A percentile compares a stretch with the other conserved stretches of the same genome.
phyloP scores from a whole-genome alignment of 2,797 vertebrate genomes.

The Picus viridis region DNA sequence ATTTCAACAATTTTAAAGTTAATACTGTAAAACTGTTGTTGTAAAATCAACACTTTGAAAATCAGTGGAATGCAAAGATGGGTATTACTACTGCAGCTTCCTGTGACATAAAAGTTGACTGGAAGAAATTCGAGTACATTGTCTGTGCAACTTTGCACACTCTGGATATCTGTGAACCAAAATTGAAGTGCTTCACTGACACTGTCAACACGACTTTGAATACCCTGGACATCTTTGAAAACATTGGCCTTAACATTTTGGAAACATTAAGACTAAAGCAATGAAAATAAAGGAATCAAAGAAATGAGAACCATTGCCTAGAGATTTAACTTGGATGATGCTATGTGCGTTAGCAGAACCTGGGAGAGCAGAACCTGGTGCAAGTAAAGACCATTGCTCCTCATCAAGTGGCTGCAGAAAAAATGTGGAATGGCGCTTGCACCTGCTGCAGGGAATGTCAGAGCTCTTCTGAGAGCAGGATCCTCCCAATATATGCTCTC shows the following conservation, averaged over 20 bases:
- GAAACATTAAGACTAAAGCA: background rate
- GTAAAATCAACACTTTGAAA: background rate
- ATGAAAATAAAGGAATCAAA: background rate
- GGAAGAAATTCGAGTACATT: background rate
- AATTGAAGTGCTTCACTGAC: background rate
- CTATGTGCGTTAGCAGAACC: background rate
- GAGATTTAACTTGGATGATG: background rate
- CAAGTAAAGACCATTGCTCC: background rate
- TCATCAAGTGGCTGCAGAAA: background rate
- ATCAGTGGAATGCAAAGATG: background rate
- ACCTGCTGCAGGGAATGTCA: constrained; percentile 15
- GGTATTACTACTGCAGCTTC: background rate
- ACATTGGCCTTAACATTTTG: background rate
- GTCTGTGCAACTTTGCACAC: background rate
- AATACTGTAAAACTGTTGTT: background rate
- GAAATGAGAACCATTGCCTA: background rate
- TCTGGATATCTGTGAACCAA: background rate
- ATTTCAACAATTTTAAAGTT: background rate
- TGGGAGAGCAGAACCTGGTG: background rate
- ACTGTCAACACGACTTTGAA: background rate
- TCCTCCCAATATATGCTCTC: constrained; percentile 17
- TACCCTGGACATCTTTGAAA: background rate
- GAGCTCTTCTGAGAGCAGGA: background rate
- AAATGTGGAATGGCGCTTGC: background rate
- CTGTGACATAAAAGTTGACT: background rate